phyloP scores from a whole-genome alignment of 2,888 invertebrate species.

The Phaonia tiefii region DNA sequence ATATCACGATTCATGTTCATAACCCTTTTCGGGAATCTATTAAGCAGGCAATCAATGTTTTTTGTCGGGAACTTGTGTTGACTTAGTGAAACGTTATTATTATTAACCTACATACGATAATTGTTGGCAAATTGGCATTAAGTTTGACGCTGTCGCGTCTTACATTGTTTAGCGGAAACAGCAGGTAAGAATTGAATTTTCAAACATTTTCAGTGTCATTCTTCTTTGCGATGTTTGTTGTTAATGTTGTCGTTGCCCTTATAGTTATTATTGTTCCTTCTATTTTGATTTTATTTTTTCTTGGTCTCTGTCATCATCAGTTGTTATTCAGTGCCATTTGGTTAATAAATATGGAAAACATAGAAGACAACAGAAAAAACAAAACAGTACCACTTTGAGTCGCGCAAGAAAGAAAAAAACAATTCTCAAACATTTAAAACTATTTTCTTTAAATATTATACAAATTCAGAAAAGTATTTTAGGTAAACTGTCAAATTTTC shows the following conservation, averaged over 20 bases:
- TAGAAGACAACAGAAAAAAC: too few relatives aligned
- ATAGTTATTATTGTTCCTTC: conserved; percentile 19
- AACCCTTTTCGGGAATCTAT: not conserved
- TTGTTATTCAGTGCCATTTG: conserved; percentile 57
- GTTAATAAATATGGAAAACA: conserved; percentile 24
- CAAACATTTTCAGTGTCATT: conserved; percentile 59
- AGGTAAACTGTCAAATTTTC: not conserved
- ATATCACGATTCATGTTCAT: not conserved
- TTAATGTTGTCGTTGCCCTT: conserved; percentile 36
- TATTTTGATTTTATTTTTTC: conserved; percentile 43
- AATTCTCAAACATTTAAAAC: too few relatives aligned
- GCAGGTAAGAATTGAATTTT: conserved; percentile 64
- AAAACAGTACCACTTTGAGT: too few relatives aligned
- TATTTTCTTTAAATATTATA: too few relatives aligned
- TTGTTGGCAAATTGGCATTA: conserved; percentile 22
- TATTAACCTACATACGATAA: conserved; percentile 25
- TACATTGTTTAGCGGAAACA: conserved; percentile 38
- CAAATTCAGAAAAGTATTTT: not conserved
- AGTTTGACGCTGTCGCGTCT: not conserved
- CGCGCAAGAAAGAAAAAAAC: too few relatives aligned
- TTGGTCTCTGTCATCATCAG: conserved; percentile 54
- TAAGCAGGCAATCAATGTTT: conserved; percentile 6
- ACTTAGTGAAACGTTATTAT: not conserved
- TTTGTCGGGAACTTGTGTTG: conserved; percentile 6
- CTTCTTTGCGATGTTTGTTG: not conserved